These are phyloP conservation scores for Actenoides lindsayi DNA, from an alignment of 2,113 vertebrate species.

Conservation along the genomic window DNA sequence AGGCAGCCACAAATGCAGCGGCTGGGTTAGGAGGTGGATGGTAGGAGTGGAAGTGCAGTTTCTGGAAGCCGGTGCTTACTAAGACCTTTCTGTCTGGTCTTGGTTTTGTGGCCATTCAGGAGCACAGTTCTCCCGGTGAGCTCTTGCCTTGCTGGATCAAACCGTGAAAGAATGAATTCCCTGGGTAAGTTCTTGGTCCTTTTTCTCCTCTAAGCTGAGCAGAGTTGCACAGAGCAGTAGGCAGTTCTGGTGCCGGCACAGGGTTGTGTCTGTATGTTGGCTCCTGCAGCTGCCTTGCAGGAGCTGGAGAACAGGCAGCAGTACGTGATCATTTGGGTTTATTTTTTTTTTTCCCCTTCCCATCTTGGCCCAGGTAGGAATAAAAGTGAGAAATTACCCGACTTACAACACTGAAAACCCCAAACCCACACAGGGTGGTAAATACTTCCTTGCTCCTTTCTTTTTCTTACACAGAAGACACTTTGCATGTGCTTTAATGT, in stretches of 20 bases:
- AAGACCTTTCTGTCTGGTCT: slow-evolving; percentile 42
- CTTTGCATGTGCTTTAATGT: not conserved
- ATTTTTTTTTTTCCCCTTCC: not conserved
- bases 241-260: not conserved
- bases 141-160: slow-evolving; percentile 36
- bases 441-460: not conserved
- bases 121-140: not conserved
- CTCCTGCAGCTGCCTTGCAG: not conserved
- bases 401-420: not conserved
- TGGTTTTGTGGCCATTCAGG: slow-evolving; percentile 19
- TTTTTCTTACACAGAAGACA: not conserved
- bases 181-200: slow-evolving; percentile 72
- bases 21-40: slow-evolving; percentile 68
- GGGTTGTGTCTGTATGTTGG: not conserved
- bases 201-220: not conserved
- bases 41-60: slow-evolving; percentile 63
- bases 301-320: not conserved
- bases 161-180: slow-evolving; percentile 60
- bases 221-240: not conserved
- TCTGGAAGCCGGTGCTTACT: slow-evolving; percentile 53
- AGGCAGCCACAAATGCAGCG: slow-evolving; percentile 63
- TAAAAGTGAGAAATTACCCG: not conserved
- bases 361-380: not conserved
- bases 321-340: not conserved
- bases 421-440: not conserved